These are phyloP conservation scores for Poliocrania exsul DNA, from an alignment of 2,797 vertebrate genomes.

Conservation along the genomic window DNA sequence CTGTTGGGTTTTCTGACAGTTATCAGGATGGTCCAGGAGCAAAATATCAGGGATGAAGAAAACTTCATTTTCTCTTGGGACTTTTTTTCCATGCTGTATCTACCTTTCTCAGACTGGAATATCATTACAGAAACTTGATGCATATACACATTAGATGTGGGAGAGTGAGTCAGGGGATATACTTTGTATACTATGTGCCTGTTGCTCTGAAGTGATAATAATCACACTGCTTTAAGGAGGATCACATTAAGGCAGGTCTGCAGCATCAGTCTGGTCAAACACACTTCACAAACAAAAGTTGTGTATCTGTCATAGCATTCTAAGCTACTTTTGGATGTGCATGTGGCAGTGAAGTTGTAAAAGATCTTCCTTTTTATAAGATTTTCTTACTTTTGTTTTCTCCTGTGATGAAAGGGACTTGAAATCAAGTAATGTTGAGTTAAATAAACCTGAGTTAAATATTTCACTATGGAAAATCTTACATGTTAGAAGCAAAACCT, in stretches of 20 bases:
- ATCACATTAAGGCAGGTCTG: background rate
- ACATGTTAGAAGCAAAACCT: background rate
- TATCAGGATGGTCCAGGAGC: background rate
- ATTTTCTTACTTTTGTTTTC: background rate
- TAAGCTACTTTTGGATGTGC: background rate
- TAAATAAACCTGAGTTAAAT: background rate
- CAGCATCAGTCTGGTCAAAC: background rate
- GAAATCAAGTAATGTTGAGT: background rate
- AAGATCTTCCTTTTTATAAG: background rate
- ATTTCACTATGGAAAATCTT: background rate
- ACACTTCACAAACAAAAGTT: background rate
- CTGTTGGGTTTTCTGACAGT: background rate
- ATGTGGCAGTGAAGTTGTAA: background rate
- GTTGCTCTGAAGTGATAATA: background rate
- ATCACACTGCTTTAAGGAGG: background rate
- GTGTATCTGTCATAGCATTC: background rate
- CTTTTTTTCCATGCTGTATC: background rate
- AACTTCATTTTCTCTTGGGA: background rate
- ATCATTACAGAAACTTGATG: background rate
- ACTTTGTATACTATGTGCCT: background rate
- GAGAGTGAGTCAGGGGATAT: background rate
- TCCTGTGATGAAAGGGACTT: background rate
- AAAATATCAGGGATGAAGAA: background rate
- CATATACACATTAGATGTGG: background rate
- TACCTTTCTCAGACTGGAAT: background rate